Evolutionary conservation across 2,888 invertebrate species (phyloP), one percentile per base, ranked within the genome.

Genomic region (Drosophila emarginata): DNA sequence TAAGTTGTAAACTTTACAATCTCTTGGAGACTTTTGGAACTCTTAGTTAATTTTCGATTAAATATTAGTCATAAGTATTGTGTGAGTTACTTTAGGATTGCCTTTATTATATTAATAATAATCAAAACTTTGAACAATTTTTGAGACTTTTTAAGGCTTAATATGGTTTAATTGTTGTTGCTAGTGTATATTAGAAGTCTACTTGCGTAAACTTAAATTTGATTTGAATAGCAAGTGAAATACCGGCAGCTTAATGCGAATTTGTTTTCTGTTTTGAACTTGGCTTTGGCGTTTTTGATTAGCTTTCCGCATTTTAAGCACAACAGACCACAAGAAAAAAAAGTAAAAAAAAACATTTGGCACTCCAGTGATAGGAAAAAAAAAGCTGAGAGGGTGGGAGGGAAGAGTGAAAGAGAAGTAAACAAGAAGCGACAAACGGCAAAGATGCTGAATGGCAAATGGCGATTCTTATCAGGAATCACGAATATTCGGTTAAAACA

Each of bases 391-490:
- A 12, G 21, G 45, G 21, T 1, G 32, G 9, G 23, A 14, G 9
- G 32, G 9, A 36, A 14, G 32, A 40, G 66, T 45, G 60, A 67
- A 72, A 57, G 71, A 64, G 57, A 57, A 67, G 63, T 63, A 62
- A 73, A 45, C 45, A 73, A 52, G 67, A 36, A 50, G 66, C 36
- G 59, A 52, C 56, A 63, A 40, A 60, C 61, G 57, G 61, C 64
- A 57, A 61, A 65, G 65, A 67, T 45, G 45, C 45, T 45, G 45
- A 12, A 45, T 64, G 61, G 68, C 74, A 73, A 68, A 63, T 58
- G 59, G 67, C 81, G 91, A 91, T 91, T 87, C 86, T 91, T 91
- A 91, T 91, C 91, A 89, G 89, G 88, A 89, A 91, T 91, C 91
- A 91, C 91, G 91, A 91, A 90, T 90, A 90, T 91, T 91, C 90